Evolutionary conservation across 1,140 invertebrate genomes (phyloP).

Genomic region (Sitophilus oryzae): DNA sequence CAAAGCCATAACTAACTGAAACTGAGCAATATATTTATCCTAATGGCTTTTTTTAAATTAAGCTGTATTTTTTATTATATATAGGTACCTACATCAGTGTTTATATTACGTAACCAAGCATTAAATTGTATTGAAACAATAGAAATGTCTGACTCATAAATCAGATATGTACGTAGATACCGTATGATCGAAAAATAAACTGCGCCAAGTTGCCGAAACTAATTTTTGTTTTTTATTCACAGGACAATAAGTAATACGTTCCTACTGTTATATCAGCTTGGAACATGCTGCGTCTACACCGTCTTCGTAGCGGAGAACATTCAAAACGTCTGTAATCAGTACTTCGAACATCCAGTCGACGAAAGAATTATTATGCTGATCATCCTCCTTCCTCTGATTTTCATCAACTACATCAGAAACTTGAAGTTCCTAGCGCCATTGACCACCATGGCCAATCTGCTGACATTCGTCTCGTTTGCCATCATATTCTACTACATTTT

Average conservation of each 20-base stretch:
- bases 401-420: constrained; percentile 66
- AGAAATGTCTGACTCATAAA: too few relatives aligned
- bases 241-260: constrained; percentile 60
- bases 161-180: too few relatives aligned
- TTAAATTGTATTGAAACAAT: too few relatives aligned
- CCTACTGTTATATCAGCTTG: constrained; percentile 76
- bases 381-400: constrained; percentile 60
- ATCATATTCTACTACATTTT: constrained; percentile 68
- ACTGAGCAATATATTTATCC: too few relatives aligned
- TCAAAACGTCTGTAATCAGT: constrained; percentile 51
- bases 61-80: too few relatives aligned
- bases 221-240: too few relatives aligned
- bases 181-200: too few relatives aligned
- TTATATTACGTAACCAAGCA: too few relatives aligned
- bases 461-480: constrained; percentile 58
- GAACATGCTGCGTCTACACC: constrained; percentile 83
- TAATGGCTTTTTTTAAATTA: too few relatives aligned
- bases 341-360: constrained; percentile 43
- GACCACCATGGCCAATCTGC: constrained; percentile 65
- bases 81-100: too few relatives aligned
- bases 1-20: too few relatives aligned
- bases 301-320: constrained; percentile 76
- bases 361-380: constrained; percentile 58
- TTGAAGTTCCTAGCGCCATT: constrained; percentile 68
- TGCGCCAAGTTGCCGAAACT: too few relatives aligned